Conservation (phyloP, 1,140 invertebrate genomes). For the Eumeta japonica region DNA sequence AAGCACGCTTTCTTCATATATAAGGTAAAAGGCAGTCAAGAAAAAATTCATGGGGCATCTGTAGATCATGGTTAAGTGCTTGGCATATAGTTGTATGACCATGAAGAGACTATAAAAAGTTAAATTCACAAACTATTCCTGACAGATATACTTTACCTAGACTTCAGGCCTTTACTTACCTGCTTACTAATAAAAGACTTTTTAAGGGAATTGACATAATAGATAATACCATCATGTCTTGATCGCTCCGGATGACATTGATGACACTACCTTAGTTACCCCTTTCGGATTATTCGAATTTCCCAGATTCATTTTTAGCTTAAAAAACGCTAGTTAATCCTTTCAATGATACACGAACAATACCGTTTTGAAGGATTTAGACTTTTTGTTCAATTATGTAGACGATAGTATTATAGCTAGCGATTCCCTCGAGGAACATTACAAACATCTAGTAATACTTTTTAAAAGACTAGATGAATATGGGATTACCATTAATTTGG, state of each 20-base stretch:
- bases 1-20: too few species aligned
- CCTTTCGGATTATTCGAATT: constrained; percentile 41
- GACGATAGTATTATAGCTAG: constrained; percentile 56
- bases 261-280: constrained; percentile 41
- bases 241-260: constrained; percentile 21
- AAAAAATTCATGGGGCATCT: too few species aligned
- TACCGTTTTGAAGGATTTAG: constrained; percentile 30
- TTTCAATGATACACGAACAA: constrained; percentile 55
- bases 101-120: constrained; percentile 34
- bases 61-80: too few species aligned
- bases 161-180: constrained; percentile 29
- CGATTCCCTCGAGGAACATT: constrained; percentile 20
- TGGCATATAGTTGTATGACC: too few species aligned
- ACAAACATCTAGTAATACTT: constrained; percentile 10
- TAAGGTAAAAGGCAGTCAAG: too few species aligned
- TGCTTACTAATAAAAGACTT: constrained; percentile 13
- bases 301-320: constrained; percentile 38
- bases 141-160: constrained; percentile 29
- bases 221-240: constrained; percentile 49
- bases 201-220: constrained; percentile 43
- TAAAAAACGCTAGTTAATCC: constrained; percentile 45
- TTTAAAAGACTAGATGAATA: constrained; percentile 3
- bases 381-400: constrained; percentile 34
- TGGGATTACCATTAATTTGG: constrained; percentile 6
- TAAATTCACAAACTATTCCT: constrained; percentile 33